Base-by-base conservation (phyloP, 2,113 vertebrate species). In the Sinocyclocheilus anophthalmus region DNA sequence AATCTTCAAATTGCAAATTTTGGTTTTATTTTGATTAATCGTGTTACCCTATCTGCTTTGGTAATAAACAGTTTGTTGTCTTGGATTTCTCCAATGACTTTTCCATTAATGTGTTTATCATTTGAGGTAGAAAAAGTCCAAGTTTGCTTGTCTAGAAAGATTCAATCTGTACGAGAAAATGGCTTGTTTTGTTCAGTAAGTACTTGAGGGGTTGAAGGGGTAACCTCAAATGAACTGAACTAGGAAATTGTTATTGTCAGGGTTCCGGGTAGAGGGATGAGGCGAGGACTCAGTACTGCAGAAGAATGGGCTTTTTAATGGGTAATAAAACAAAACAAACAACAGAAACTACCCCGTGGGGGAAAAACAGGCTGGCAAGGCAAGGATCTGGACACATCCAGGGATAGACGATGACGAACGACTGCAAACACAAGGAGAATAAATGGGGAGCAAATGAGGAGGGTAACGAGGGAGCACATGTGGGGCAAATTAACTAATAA, bases 191-290 rank as follows among this genome's bases (percentile, higher is more conserved):
- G 14, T 81, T 45, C 18, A 12, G 33, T 81, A 13, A 61, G 50
- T 26, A 9, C 59, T 80, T 39, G 26, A 73, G 78, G 55, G 59
- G 50, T 24, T 80, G 13, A 75, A 81, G 63, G 45, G 61, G 80
- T 53, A 77, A 39, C 20, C 24, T 59, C n/a, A 22, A 63, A 84
- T 87, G 24, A 87, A 61, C 55, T 65, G 57, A 53, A 76, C 69
- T 22, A 81, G 55, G 42, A 81, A 81, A 81, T 87, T 18, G 12
- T 42, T 26, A 26, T 26, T 26, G 26, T 26, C 26, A 26, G 26
- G 26, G 26, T 26, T 26, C 26, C 26, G 26, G 26, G 26, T 26
- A 26, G 26, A 26, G 26, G 26, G 26, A 26, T 26, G 26, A 26
- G 26, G 26, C 26, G 26, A 26, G 26, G 26, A 26, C 26, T 26